These are phyloP conservation scores for Nesometra sesokonis DNA, from an alignment of 35 echinoderm and acorn worm species.

Conservation along the genomic window DNA sequence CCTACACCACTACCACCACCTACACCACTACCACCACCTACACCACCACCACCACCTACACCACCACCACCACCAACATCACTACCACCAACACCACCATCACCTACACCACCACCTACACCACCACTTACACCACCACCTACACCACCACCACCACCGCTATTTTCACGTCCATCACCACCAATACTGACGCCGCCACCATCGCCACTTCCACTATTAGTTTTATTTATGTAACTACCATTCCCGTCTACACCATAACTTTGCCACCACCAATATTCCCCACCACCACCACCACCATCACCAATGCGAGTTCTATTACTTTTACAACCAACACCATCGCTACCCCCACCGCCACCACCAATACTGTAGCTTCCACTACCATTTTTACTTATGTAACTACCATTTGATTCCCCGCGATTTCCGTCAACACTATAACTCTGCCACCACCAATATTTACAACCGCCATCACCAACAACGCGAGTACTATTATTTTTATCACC, in stretches of 20 bases:
- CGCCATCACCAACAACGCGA: neutral
- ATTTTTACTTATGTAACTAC: neutral
- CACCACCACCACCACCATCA: neutral
- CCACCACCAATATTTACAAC: too few species aligned
- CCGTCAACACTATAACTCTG: too few species aligned
- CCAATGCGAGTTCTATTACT: too few species aligned
- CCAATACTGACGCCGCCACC: neutral
- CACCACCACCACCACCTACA: neutral
- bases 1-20: neutral
- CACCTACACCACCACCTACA: neutral
- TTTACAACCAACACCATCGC: too few species aligned
- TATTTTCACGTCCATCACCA: neutral
- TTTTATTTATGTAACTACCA: neutral
- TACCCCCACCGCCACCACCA: neutral
- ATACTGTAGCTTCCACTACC: neutral
- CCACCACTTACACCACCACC: neutral
- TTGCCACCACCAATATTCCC: neutral
- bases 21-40: neutral
- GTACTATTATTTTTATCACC: neutral
- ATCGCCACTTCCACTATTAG: neutral
- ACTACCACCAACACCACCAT: neutral
- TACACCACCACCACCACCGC: neutral
- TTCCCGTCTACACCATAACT: neutral
- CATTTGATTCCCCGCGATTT: too few species aligned
- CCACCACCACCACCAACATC: neutral